Conservation (phyloP, 1,140 invertebrate species). For the Leptopilina clavipes region DNA sequence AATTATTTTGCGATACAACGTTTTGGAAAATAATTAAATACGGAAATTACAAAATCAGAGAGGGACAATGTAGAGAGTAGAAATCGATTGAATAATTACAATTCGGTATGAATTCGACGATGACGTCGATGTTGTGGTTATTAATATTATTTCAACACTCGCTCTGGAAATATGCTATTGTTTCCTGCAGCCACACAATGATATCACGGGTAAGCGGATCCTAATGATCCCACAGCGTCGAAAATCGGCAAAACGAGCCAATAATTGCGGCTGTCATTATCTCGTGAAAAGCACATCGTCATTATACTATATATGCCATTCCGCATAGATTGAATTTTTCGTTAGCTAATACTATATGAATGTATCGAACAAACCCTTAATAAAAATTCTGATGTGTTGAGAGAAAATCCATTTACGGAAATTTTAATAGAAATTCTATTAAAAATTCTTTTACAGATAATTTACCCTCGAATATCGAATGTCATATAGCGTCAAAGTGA, state of each 20-base stretch:
- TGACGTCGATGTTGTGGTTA: slow-evolving; percentile 47
- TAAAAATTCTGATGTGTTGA: too few species aligned
- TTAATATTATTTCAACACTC: slow-evolving; percentile 66
- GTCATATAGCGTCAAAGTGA: too few species aligned
- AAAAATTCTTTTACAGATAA: too few species aligned
- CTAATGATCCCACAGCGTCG: slow-evolving; percentile 54
- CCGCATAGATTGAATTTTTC: slow-evolving; percentile 65
- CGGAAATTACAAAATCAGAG: too few species aligned
- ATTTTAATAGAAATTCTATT: too few species aligned
- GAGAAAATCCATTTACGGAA: too few species aligned
- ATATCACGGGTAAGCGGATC: slow-evolving; percentile 39
- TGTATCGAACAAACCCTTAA: background rate
- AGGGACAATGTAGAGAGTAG: background rate
- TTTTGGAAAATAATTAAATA: too few species aligned
- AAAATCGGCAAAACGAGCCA: slow-evolving; percentile 64
- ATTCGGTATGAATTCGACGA: slow-evolving; percentile 41
- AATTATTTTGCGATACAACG: too few species aligned
- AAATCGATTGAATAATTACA: slow-evolving; percentile 15
- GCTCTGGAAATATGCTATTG: slow-evolving; percentile 54
- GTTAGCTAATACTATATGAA: background rate
- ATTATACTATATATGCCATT: slow-evolving; percentile 60
- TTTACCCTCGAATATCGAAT: too few species aligned
- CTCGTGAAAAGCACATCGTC: slow-evolving; percentile 63
- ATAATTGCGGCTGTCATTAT: slow-evolving; percentile 67
- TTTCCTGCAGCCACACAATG: slow-evolving; percentile 52